A percentile compares a stretch with the other conserved stretches of the same genome.
Evolutionary conservation across 2,113 vertebrate genomes (phyloP).

Genomic region (Mesitornis unicolor): DNA sequence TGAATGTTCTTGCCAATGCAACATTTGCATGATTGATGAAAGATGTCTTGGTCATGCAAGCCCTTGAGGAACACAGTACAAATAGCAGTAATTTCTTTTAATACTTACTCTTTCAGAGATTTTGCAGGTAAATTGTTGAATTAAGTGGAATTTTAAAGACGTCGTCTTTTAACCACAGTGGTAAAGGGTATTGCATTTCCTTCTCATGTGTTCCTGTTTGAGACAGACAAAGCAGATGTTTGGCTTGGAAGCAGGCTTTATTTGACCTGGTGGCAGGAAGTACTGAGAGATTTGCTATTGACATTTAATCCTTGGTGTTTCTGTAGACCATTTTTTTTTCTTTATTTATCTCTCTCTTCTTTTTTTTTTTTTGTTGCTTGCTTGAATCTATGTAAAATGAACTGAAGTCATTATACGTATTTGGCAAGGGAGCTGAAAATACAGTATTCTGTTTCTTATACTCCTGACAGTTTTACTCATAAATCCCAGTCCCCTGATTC

Average conservation of each 20-base stretch:
- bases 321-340: conserved; percentile 13
- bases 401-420: not conserved
- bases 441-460: conserved; percentile 45
- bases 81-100: not conserved
- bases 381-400: conserved; percentile 46
- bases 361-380: not conserved
- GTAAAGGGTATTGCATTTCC: conserved; percentile 36
- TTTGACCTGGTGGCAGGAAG: conserved; percentile 58
- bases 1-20: conserved; percentile 21
- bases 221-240: conserved; percentile 67
- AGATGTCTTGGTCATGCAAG: not conserved
- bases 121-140: conserved; percentile 7
- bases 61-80: conserved; percentile 5
- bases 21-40: conserved; percentile 39
- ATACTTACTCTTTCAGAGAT: not conserved
- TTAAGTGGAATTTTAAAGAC: not conserved
- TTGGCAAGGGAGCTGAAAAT: conserved; percentile 53
- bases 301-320: conserved; percentile 67
- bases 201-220: conserved; percentile 61
- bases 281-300: conserved; percentile 59
- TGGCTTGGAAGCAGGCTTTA: conserved; percentile 54
- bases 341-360: not conserved
- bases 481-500: conserved; percentile 33
- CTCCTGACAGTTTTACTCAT: conserved; percentile 32
- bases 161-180: conserved; percentile 21